A percentile compares a stretch with the other conserved stretches of the same genome.
Evolutionary conservation across 2,888 invertebrate genomes (phyloP).

Genomic region (Diarsia dahlii): DNA sequence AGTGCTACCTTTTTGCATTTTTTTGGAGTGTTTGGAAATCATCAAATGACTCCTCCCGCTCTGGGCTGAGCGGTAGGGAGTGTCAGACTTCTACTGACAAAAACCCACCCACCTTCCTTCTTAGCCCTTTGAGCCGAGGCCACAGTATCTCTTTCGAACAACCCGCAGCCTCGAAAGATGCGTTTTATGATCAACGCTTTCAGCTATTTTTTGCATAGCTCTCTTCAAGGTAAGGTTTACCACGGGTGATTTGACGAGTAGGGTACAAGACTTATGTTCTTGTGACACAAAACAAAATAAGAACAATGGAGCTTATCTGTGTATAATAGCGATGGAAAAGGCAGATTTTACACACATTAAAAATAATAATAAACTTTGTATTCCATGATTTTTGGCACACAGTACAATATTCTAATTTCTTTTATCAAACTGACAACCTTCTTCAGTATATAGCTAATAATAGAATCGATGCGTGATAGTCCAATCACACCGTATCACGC

Average conservation of each 20-base stretch:
- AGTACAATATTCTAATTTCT: conserved; percentile 23
- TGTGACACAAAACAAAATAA: neutral
- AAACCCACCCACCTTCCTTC: no score
- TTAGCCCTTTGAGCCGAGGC: no score
- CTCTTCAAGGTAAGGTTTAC: neutral
- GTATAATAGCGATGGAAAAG: neutral
- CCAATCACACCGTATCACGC: conserved; percentile 53
- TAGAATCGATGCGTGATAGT: conserved; percentile 53
- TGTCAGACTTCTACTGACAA: no score
- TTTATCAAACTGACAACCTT: conserved; percentile 36
- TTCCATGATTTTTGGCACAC: neutral
- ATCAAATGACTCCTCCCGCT: no score
- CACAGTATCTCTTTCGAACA: no score
- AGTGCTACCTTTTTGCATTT: no score
- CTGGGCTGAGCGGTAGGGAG: no score
- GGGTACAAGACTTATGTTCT: no score
- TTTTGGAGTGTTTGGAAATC: no score
- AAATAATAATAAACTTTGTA: conserved; percentile 7
- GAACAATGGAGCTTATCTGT: neutral
- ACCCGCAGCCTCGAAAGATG: no score
- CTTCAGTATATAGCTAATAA: conserved; percentile 42
- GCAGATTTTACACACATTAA: conserved; percentile 6
- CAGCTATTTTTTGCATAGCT: no score
- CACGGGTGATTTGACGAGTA: neutral
- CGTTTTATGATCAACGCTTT: neutral